Base-by-base conservation (phyloP, 92 coral and sea anemone genomes). In the Epizoanthus ramosus region DNA sequence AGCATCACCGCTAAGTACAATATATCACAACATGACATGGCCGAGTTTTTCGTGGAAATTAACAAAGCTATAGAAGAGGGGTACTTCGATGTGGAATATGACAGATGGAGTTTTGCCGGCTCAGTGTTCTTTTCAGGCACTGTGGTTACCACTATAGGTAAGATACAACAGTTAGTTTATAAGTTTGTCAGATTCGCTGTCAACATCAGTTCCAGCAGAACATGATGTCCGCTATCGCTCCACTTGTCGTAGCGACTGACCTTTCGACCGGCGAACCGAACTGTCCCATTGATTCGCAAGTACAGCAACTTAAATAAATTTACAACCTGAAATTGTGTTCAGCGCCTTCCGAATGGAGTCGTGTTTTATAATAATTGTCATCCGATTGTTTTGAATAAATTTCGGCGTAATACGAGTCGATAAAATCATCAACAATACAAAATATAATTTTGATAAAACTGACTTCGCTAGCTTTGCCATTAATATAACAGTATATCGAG, bases 41-140 rank as follows among this genome's bases (percentile, higher is more conserved):
- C 73, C 31, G 75, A 85, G 64, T 87, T 97, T 50, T 89, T 94
- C 71, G 86, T 82, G 66, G 99, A 97, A 60, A 94, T 97, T 73
- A 93, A 94, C 70, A 94, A 90, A 71, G 99, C 99, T 19, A 92
- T 97, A 80, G 99, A 97, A 67, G 99, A 95, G 25, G 99, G 99
- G 5, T 97, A 94, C 75, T 94, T 95, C 45, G 93, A 97, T 81
- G 95, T 94, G 54, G 92, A 92, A 47, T 93, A 92, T 56, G 98
- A 97, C 63, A 87, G 99, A 43, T 97, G 99, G 99, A 94, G 98
- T 85, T 97, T 97, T 60, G 92, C 95, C 57, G 99, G 98, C 0
- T 95, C 99, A 50, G 77, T 97, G 17, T 97, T 97, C 81, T 97
- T 97, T 61, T 94, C 98, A 13, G 99, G 99, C 35, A 97, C 99